Evolutionary conservation across 2,888 invertebrate species (phyloP).

Genomic region (Eupithecia vulgata): DNA sequence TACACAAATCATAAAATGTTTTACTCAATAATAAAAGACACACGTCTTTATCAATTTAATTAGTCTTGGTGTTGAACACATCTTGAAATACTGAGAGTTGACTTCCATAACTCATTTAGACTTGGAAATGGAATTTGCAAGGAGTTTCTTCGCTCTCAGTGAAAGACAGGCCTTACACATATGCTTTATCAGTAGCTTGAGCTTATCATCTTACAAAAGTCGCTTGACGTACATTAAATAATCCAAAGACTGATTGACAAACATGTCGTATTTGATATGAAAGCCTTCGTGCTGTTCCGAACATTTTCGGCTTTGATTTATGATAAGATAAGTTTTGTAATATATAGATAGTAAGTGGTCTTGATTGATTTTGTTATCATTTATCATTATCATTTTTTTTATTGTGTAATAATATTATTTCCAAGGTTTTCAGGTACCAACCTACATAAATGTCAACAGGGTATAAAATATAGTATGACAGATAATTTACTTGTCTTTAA

Average conservation of each 20-base stretch:
- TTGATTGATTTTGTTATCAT: constrained; percentile 6
- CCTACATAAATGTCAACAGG: not conserved
- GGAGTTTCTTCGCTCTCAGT: not conserved
- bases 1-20: no score
- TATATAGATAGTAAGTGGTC: not conserved
- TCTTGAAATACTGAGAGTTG: no score
- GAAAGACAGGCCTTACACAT: not conserved
- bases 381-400: no score
- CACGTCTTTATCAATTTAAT: no score
- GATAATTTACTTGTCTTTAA: no score
- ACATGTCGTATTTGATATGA: constrained; percentile 20
- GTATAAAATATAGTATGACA: not conserved
- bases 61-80: no score
- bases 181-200: not conserved
- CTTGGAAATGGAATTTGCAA: not conserved
- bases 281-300: constrained; percentile 4
- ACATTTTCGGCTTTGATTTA: constrained; percentile 21
- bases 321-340: constrained; percentile 11
- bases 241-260: constrained; percentile 28
- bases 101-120: no score
- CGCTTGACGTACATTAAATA: constrained; percentile 50
- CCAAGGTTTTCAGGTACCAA: not conserved
- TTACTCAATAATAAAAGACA: no score
- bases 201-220: not conserved
- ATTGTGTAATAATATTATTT: not conserved